These are phyloP conservation scores for Adelognathus sp. DNA, from an alignment of 2,888 invertebrate species.

Conservation along the genomic window DNA sequence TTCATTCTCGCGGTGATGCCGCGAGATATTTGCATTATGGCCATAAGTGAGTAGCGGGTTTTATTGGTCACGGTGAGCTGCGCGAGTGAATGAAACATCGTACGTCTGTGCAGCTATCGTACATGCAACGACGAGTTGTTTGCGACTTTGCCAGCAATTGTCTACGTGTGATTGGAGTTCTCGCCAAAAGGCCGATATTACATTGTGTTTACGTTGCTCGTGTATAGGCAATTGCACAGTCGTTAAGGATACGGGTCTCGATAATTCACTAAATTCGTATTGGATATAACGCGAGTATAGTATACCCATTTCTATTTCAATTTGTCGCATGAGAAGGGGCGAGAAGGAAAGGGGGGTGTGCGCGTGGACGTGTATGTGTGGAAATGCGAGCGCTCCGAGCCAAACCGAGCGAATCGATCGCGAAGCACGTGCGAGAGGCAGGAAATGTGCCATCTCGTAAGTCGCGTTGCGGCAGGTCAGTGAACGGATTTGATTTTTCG, in stretches of 20 bases:
- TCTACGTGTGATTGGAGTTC: slow-evolving; percentile 14
- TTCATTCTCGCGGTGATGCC: slow-evolving; percentile 28
- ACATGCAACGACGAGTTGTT: neutral
- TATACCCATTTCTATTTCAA: slow-evolving; percentile 41
- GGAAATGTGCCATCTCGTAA: slow-evolving; percentile 58
- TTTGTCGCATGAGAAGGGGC: slow-evolving; percentile 9
- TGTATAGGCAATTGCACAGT: slow-evolving; percentile 7
- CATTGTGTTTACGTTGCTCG: neutral
- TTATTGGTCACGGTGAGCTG: slow-evolving; percentile 21
- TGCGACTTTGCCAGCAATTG: slow-evolving; percentile 25
- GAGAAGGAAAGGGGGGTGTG: slow-evolving; percentile 3
- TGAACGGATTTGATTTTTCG: slow-evolving; percentile 60
- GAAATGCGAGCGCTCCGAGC: slow-evolving; percentile 22
- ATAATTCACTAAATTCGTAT: slow-evolving; percentile 8
- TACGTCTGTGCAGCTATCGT: neutral
- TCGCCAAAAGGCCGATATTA: slow-evolving; percentile 41
- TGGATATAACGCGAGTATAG: slow-evolving; percentile 27
- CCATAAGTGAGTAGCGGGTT: slow-evolving; percentile 26
- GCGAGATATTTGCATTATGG: slow-evolving; percentile 15
- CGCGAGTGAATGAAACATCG: slow-evolving; percentile 20
- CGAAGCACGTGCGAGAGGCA: slow-evolving; percentile 61
- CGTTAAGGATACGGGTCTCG: slow-evolving; percentile 6
- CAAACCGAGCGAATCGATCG: slow-evolving; percentile 60
- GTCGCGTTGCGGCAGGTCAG: slow-evolving; percentile 67
- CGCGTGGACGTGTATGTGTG: neutral